Evolutionary conservation across 2,888 invertebrate genomes (phyloP).

Genomic region (Patella caerulea): DNA sequence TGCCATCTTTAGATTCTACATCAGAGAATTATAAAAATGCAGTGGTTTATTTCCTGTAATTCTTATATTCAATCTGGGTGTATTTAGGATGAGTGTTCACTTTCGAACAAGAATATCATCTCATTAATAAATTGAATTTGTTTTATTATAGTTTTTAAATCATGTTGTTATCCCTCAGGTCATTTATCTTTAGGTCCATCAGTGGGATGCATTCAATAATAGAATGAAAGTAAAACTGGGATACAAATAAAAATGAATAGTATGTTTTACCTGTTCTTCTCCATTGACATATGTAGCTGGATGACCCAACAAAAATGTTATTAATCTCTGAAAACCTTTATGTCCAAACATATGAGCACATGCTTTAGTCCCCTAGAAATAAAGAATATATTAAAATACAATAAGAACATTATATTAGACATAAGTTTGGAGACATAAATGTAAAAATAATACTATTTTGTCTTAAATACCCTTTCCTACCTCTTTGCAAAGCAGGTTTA

Average conservation of each 20-base stretch:
- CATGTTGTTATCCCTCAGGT: too few species aligned
- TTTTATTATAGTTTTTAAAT: too few species aligned
- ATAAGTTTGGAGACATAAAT: background rate
- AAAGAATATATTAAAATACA: conserved; percentile 14
- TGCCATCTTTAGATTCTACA: background rate
- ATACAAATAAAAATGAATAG: too few species aligned
- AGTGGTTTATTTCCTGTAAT: conserved; percentile 11
- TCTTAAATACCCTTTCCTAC: too few species aligned
- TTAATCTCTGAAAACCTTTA: conserved; percentile 70
- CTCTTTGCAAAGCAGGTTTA: too few species aligned
- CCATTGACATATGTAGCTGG: conserved; percentile 21
- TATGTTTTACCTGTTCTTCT: conserved; percentile 32
- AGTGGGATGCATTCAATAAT: too few species aligned
- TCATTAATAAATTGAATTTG: too few species aligned
- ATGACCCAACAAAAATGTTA: conserved; percentile 71
- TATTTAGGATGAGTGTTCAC: too few species aligned
- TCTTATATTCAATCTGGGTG: too few species aligned
- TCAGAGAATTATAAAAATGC: background rate
- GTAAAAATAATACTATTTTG: background rate
- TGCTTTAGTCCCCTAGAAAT: conserved; percentile 70
- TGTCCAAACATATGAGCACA: conserved; percentile 71
- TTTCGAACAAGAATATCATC: too few species aligned
- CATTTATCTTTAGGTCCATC: too few species aligned
- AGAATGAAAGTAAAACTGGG: too few species aligned
- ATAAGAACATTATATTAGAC: background rate